These are phyloP conservation scores for Aselliscus stoliczkanus DNA, from an alignment of 2,797 vertebrate species.

Conservation along the genomic window DNA sequence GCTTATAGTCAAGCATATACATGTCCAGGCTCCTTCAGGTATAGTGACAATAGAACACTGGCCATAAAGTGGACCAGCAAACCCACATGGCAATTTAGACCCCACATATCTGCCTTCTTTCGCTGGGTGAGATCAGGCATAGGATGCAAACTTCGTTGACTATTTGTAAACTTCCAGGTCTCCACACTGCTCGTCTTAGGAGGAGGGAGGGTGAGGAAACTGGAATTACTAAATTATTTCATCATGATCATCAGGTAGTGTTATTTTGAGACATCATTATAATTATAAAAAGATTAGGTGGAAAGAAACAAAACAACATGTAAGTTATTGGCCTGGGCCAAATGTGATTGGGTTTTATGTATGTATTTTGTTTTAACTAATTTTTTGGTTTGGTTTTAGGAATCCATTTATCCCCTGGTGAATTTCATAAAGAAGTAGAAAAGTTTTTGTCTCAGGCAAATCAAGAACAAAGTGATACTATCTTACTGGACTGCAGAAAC, in stretches of 20 bases:
- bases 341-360: neutral
- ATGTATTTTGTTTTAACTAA: conserved; percentile 11
- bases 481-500: conserved; percentile 97
- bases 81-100: neutral
- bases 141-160: neutral
- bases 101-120: neutral
- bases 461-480: conserved; percentile 82
- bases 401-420: conserved; percentile 90
- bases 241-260: neutral
- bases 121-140: neutral
- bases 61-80: neutral
- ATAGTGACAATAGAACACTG: neutral
- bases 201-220: neutral
- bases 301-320: neutral
- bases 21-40: neutral
- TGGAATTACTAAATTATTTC: neutral
- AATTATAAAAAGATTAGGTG: neutral
- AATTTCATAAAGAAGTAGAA: conserved; percentile 94
- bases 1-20: neutral
- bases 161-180: neutral
- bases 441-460: conserved; percentile 83
- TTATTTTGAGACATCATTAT: neutral
- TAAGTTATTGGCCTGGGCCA: neutral
- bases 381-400: conserved; percentile 78
- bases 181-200: neutral